Base-by-base conservation (phyloP, 2,888 invertebrate species). In the Lasioglossum calceatum region DNA sequence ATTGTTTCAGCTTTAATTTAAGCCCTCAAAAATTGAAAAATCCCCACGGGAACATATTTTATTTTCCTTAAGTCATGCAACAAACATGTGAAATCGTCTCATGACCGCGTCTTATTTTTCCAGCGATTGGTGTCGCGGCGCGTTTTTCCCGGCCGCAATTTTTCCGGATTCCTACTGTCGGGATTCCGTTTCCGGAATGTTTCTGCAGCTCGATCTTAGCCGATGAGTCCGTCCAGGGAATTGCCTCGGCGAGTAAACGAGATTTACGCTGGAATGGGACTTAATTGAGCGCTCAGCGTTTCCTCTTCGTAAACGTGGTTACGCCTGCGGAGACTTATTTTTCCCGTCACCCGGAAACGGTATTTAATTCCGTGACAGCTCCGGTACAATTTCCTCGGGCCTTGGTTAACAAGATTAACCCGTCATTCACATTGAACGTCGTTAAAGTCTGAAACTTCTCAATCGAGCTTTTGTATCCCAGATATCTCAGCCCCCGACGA, bases 271-370 rank as follows among this genome's bases (percentile, higher is more conserved):
- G 85, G 82, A 87, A 86, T 82, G 84, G 54, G 58, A 73, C 81
- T 82, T 84, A 86, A 89, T 87, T 77, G 81, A 75, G 47, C 76
- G 16, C 61, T 12, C 39, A 47, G 61, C 79, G 36, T 77, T 79
- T 70, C 73, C 75, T 71, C 58, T 44, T 83, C 80, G 44, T 85
- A 89, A 89, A 87, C 75, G 77, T 81, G 77, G 72, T 89, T 89
- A 78, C 79, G n/a, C 27, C 74, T 47, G 32, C 39, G 50, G 32
- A 81, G 75, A 87, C 87, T 79, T 84, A 77, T 87, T 86, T 87
- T 73, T 77, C 77, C 50, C 73, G 77, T 78, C 76, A 74, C 39
- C 7, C 73, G 64, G 70, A n/a, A 79, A 79, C 58, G 80, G 72
- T 77, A 79, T 86, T 86, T 82, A 79, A 86, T 87, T 76, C 79